These are phyloP conservation scores for Napeogenes sylphis DNA, from an alignment of 2,888 invertebrate species.

Conservation along the genomic window DNA sequence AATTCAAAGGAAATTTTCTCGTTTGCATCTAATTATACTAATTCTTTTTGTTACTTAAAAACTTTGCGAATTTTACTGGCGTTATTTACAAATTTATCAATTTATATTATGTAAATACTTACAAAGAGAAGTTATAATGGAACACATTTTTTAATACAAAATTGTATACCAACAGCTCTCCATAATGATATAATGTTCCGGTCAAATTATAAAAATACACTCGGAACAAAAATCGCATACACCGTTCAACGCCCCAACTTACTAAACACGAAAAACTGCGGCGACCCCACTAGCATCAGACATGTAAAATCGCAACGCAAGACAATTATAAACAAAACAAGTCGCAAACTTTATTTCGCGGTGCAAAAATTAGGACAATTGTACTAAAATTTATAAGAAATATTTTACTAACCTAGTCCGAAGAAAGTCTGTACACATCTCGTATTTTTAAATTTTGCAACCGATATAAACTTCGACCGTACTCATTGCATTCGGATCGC, in stretches of 20 bases:
- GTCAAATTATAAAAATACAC: no score
- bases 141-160: no score
- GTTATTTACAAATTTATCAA: not conserved
- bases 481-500: conserved; percentile 25
- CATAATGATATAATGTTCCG: no score
- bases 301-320: conserved; percentile 21
- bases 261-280: not conserved
- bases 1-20: not conserved
- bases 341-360: conserved; percentile 22
- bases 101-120: conserved; percentile 1
- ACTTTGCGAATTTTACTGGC: not conserved
- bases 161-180: no score
- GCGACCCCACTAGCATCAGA: conserved; percentile 13
- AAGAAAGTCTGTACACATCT: conserved; percentile 22
- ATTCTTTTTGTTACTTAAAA: not conserved
- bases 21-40: conserved; percentile 3
- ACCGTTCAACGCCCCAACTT: not conserved
- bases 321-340: conserved; percentile 24
- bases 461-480: conserved; percentile 28
- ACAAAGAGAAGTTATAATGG: no score
- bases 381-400: conserved; percentile 14
- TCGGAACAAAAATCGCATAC: not conserved
- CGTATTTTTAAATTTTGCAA: conserved; percentile 21
- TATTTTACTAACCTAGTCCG: conserved; percentile 25
- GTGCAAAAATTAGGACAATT: conserved; percentile 18